These are phyloP conservation scores for Halichoeres trimaculatus DNA, from an alignment of 2,113 vertebrate species.

Conservation along the genomic window DNA sequence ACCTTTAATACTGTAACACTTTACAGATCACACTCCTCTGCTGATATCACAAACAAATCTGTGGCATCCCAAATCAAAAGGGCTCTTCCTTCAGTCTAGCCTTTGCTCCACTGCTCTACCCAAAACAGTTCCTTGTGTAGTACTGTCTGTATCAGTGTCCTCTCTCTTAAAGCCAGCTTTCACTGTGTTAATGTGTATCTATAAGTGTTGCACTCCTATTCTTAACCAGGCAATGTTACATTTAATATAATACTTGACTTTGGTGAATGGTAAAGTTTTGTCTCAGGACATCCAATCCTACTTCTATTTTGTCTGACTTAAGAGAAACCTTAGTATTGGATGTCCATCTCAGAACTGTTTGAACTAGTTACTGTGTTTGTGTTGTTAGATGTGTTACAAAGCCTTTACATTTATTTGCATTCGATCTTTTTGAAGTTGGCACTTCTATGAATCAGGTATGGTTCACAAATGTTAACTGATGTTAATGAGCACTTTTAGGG, in stretches of 20 bases:
- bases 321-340: slow-evolving; percentile 65
- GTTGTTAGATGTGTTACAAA: slow-evolving; percentile 44
- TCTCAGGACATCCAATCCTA: slow-evolving; percentile 64
- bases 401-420: slow-evolving; percentile 48
- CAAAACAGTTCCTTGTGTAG: slow-evolving; percentile 36
- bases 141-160: slow-evolving; percentile 54
- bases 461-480: slow-evolving; percentile 35
- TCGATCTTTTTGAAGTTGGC: slow-evolving; percentile 39
- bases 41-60: slow-evolving; percentile 57
- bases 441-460: slow-evolving; percentile 37
- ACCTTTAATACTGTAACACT: slow-evolving; percentile 7
- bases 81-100: slow-evolving; percentile 25
- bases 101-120: slow-evolving; percentile 38
- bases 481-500: slow-evolving; percentile 60
- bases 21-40: slow-evolving; percentile 41
- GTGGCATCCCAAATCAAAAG: slow-evolving; percentile 24
- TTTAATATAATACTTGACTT: slow-evolving; percentile 75
- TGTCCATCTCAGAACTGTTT: slow-evolving; percentile 47
- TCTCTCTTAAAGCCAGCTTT: slow-evolving; percentile 58
- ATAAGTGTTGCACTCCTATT: slow-evolving; percentile 75
- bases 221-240: slow-evolving; percentile 74
- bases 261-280: slow-evolving; percentile 49
- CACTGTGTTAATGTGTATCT: slow-evolving; percentile 55
- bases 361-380: slow-evolving; percentile 65
- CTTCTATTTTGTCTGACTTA: slow-evolving; percentile 73